A percentile compares a stretch with the other conserved stretches of the same genome.
Evolutionary conservation across 2,113 vertebrate species (phyloP).

Genomic region (Prionailurus bengalensis): DNA sequence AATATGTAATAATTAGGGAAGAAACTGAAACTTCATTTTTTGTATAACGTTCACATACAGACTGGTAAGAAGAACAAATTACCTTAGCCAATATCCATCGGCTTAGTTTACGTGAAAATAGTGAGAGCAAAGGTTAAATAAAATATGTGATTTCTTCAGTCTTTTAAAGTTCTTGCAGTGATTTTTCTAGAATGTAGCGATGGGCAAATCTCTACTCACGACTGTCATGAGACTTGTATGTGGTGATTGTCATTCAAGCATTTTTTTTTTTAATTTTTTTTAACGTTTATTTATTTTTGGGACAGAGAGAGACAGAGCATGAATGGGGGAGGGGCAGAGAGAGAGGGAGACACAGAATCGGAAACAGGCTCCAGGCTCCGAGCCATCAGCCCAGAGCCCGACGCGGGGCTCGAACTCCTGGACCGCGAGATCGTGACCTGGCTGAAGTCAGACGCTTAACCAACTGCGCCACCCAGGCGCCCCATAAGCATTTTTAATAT

Average conservation of each 20-base stretch:
- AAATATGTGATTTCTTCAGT: background rate
- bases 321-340: too few relatives aligned
- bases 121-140: background rate
- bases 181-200: background rate
- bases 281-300: too few relatives aligned
- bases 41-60: background rate
- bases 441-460: too few relatives aligned
- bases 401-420: too few relatives aligned
- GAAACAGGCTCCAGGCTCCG: too few relatives aligned
- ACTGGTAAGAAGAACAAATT: background rate
- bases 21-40: background rate
- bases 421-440: too few relatives aligned
- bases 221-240: background rate
- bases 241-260: background rate
- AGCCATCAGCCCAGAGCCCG: too few relatives aligned
- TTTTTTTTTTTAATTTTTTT: background rate
- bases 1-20: background rate
- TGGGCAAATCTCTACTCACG: background rate
- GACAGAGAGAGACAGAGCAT: too few relatives aligned
- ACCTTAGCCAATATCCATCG: background rate
- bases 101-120: conserved; percentile 13
- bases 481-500: conserved; percentile 21
- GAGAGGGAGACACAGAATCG: too few relatives aligned
- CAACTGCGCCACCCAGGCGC: too few relatives aligned
- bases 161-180: background rate